phyloP scores from a whole-genome alignment of 2,888 invertebrate species.

The Melanostoma scalare region DNA sequence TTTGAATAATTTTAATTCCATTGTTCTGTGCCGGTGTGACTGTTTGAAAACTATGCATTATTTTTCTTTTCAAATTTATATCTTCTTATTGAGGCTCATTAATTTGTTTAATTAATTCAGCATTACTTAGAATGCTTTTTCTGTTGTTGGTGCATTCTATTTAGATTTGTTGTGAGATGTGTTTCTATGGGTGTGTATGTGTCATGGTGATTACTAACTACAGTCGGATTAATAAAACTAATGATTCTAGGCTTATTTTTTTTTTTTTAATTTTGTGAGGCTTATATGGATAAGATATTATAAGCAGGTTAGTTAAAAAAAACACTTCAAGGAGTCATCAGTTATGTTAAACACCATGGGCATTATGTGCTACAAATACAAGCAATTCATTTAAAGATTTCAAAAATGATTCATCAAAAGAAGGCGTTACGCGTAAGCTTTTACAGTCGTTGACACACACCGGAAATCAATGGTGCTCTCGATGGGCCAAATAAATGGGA shows the following conservation, averaged over 20 bases:
- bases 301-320: too few species aligned
- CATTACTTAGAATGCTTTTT: slow-evolving; percentile 58
- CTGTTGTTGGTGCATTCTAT: slow-evolving; percentile 26
- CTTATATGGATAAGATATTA: too few species aligned
- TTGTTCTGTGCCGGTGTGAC: slow-evolving; percentile 46
- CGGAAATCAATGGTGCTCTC: too few species aligned
- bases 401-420: too few species aligned
- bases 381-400: too few species aligned
- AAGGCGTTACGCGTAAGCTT: too few species aligned
- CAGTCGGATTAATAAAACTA: slow-evolving; percentile 36
- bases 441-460: too few species aligned
- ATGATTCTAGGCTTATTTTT: not conserved
- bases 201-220: slow-evolving; percentile 25
- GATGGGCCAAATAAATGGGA: too few species aligned
- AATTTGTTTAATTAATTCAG: slow-evolving; percentile 68
- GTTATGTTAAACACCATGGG: too few species aligned
- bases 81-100: slow-evolving; percentile 60
- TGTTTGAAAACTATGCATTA: slow-evolving; percentile 37
- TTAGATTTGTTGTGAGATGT: slow-evolving; percentile 13
- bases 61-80: slow-evolving; percentile 56
- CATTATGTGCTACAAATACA: too few species aligned
- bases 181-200: not conserved
- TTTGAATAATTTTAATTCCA: slow-evolving; percentile 64
- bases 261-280: too few species aligned
- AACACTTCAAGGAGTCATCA: too few species aligned